Evolutionary conservation across 2,113 vertebrate genomes (phyloP).

Genomic region (Dinomys branickii): DNA sequence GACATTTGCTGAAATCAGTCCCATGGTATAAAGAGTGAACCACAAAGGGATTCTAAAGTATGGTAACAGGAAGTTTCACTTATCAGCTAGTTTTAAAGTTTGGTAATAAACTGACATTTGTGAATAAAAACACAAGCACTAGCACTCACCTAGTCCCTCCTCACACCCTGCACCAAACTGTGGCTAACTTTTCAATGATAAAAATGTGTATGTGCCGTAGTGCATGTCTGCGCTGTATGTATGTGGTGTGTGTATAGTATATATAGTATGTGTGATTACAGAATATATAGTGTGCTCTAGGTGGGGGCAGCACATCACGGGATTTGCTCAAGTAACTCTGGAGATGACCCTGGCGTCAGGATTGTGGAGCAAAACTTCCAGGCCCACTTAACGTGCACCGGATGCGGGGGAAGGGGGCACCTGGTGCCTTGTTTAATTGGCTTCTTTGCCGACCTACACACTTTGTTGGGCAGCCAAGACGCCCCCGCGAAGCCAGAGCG

Average conservation of each 20-base stretch:
- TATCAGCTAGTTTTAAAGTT: conserved; percentile 79
- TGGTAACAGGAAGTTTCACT: conserved; percentile 56
- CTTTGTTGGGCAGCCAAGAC: no score
- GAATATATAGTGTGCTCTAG: no score
- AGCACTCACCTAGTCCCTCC: conserved; percentile 62
- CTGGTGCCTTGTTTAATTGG: neutral
- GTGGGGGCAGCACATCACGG: neutral
- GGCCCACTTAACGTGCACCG: no score
- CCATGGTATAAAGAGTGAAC: neutral
- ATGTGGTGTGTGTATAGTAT: no score
- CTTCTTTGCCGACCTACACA: neutral
- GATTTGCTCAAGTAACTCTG: neutral
- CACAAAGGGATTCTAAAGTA: conserved; percentile 1
- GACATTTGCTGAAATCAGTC: conserved; percentile 14
- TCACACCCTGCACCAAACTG: conserved; percentile 64
- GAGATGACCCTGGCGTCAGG: neutral
- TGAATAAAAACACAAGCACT: conserved; percentile 74
- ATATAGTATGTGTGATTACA: neutral
- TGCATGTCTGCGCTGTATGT: neutral
- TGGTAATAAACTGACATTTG: conserved; percentile 80
- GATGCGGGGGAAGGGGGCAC: neutral
- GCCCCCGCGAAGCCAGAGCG: no score
- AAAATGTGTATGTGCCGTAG: neutral
- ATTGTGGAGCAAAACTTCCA: neutral
- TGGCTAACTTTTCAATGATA: neutral